Evolutionary conservation across 92 coral and sea anemone genomes (phyloP), one percentile per base, ranked within the genome.

Genomic region (Epizoanthus stellaris): DNA sequence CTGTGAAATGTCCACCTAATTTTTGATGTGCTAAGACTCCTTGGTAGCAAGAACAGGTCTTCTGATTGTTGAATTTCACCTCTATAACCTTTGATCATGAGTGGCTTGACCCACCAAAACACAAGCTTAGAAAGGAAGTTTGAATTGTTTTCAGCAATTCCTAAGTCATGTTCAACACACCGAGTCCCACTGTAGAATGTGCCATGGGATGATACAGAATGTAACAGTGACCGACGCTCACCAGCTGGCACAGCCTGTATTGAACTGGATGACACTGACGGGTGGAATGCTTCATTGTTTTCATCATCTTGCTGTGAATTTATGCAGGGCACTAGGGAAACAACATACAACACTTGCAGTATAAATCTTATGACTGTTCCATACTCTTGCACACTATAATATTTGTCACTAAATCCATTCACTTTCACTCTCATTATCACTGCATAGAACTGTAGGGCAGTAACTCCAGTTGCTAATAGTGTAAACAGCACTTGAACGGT

Each of bases 51-150:
- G 70, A 93, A 97, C 21, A 97, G 57, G 87, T 97, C 99, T 67
- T 90, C 91, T 2, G 89, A 89, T 77, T 77, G 85, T 70, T 89
- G 89, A 3, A 97, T 88, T 20, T 83, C 67, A 14, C 94, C 99
- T 73, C 88, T 87, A 69, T 75, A 81, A 1, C 99, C 99, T 64
- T 93, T 97, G 64, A 74, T 30, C 98, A 97, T 93, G 61, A 97
- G 87, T 15, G 86, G 85, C 20, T 89, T 73, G 13, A 97, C 99
- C 99, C 99, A 97, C 95, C 97, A 95, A 49, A 97, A 97, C 4
- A 91, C 89, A 14, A 93, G 82, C 77, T 89, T 93, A 61, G 99
- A 97, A 67, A 97, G 64, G 23, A 82, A 73, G 67, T 91, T 93
- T 8, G 98, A 82, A 12, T 82, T 86, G 15, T 93, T 97, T 72